A percentile compares a stretch with the other conserved stretches of the same genome.
These are phyloP conservation scores for Dipodomys ordii DNA, from an alignment of 2,113 vertebrate genomes.

Conservation along the genomic window DNA sequence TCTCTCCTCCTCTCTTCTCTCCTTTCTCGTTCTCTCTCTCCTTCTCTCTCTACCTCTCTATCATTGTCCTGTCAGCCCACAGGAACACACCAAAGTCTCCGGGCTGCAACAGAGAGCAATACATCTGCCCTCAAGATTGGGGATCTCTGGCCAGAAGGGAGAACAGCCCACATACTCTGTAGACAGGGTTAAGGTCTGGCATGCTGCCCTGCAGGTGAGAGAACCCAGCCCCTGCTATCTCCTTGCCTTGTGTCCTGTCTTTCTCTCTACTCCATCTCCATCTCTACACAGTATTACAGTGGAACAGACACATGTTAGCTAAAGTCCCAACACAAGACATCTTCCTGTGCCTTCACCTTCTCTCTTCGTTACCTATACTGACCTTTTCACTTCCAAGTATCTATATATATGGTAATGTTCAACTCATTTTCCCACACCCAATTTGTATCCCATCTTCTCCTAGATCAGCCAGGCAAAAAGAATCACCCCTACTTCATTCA, in stretches of 20 bases:
- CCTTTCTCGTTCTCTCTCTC: no score
- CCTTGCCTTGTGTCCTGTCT: background rate
- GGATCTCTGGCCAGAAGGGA: background rate
- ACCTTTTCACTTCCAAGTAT: background rate
- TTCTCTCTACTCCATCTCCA: background rate
- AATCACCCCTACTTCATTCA: background rate
- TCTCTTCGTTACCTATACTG: background rate
- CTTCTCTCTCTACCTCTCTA: background rate
- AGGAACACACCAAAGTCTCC: background rate
- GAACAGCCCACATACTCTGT: background rate
- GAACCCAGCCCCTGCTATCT: background rate
- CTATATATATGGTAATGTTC: background rate
- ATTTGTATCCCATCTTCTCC: background rate
- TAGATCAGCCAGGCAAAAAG: background rate
- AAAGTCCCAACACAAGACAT: background rate
- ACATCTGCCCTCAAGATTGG: background rate
- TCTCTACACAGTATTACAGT: background rate
- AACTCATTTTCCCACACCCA: background rate
- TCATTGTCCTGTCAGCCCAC: background rate
- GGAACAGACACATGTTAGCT: background rate
- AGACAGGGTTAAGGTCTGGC: background rate
- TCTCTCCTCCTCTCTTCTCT: background rate
- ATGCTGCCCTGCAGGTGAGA: conserved; percentile 42
- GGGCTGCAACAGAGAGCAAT: background rate
- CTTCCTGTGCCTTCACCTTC: background rate